Evolutionary conservation across 2,113 vertebrate genomes (phyloP).

Genomic region (Rhabdornis inornatus): DNA sequence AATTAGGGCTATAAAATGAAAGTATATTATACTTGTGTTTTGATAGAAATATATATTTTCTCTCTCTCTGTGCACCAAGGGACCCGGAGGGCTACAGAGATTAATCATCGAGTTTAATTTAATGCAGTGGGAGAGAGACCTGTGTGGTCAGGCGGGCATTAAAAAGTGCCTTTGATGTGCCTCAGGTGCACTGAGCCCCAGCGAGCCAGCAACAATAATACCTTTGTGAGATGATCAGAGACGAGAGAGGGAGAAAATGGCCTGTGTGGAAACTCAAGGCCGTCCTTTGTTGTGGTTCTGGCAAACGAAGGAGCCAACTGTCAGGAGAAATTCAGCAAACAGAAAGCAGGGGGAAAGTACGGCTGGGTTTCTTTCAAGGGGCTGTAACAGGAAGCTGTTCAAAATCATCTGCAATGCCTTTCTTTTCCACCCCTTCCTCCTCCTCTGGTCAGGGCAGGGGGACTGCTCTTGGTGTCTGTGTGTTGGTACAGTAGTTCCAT

Average conservation of each 20-base stretch:
- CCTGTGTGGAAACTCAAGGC: constrained; percentile 73
- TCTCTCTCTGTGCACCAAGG: constrained; percentile 55
- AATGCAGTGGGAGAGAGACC: constrained; percentile 73
- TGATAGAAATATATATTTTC: constrained; percentile 69
- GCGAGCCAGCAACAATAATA: constrained; percentile 73
- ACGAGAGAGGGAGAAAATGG: constrained; percentile 53
- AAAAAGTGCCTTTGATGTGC: constrained; percentile 72
- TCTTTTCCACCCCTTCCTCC: background rate
- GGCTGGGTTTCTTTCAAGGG: constrained; percentile 50
- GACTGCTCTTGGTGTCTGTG: background rate
- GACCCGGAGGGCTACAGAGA: constrained; percentile 69
- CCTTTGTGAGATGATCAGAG: constrained; percentile 76
- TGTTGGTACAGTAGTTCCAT: background rate
- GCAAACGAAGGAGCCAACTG: constrained; percentile 71
- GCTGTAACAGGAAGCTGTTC: constrained; percentile 53
- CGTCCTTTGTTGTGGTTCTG: constrained; percentile 79
- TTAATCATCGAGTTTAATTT: constrained; percentile 77
- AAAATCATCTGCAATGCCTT: constrained; percentile 47
- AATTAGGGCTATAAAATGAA: constrained; percentile 73
- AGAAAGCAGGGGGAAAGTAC: constrained; percentile 68
- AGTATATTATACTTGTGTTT: constrained; percentile 71
- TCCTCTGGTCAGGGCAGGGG: background rate
- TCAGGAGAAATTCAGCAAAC: constrained; percentile 71
- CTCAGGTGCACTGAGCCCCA: constrained; percentile 73
- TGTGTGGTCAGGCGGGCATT: constrained; percentile 74